phyloP scores from a whole-genome alignment of 23 tunicate species.

The Trididemnum nubilum region DNA sequence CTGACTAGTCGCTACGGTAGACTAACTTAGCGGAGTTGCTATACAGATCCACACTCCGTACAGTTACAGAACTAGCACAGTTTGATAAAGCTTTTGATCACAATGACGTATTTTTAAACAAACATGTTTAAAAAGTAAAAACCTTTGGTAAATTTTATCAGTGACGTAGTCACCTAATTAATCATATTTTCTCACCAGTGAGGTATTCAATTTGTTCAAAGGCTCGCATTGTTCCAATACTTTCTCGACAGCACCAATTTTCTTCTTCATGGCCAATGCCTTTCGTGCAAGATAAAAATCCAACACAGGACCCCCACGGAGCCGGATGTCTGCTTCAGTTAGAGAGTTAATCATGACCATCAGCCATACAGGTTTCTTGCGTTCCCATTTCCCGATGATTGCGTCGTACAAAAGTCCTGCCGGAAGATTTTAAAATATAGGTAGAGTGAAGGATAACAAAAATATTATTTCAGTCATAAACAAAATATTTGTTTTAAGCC shows the following conservation, averaged over 20 bases:
- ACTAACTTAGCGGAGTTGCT: too few species aligned
- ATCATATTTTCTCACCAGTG: slow-evolving; percentile 29
- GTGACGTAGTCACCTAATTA: too few species aligned
- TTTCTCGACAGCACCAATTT: slow-evolving; percentile 45
- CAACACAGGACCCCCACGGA: slow-evolving; percentile 44
- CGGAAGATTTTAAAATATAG: neutral
- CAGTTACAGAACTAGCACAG: too few species aligned
- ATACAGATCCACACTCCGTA: too few species aligned
- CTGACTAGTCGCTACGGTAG: too few species aligned
- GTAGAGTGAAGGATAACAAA: too few species aligned
- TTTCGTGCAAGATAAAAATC: slow-evolving; percentile 46
- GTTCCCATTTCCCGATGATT: slow-evolving; percentile 50
- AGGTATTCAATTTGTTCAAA: slow-evolving; percentile 33
- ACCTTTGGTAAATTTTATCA: too few species aligned
- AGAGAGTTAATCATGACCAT: slow-evolving; percentile 50
- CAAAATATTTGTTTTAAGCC: neutral
- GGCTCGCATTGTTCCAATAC: slow-evolving; percentile 56
- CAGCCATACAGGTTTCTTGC: slow-evolving; percentile 55
- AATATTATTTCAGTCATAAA: neutral
- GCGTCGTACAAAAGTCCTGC: neutral
- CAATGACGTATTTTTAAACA: too few species aligned
- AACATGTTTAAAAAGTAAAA: too few species aligned
- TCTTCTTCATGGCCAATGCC: slow-evolving; percentile 28
- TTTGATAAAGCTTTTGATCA: too few species aligned
- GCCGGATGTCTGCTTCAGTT: slow-evolving; percentile 40